Evolutionary conservation across 2,888 invertebrate species (phyloP).

Genomic region (Drosophila engyochracea): DNA sequence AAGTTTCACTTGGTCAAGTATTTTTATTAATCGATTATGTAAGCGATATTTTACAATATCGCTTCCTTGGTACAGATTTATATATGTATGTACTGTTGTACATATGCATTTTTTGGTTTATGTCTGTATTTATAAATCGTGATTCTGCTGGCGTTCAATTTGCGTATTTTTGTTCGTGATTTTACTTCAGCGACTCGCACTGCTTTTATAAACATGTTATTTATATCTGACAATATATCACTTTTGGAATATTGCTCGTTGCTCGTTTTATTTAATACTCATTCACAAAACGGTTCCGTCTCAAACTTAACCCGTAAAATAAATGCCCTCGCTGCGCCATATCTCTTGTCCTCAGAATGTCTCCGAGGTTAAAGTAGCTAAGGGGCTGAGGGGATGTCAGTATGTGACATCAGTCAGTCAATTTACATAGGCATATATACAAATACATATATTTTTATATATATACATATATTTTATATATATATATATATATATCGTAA

Average conservation of each 20-base stretch:
- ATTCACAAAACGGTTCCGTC: background rate
- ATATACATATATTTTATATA: no score
- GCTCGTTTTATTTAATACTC: background rate
- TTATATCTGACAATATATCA: background rate
- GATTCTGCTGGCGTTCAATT: slow-evolving; percentile 1
- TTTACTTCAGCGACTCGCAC: slow-evolving; percentile 11
- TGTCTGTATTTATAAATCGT: background rate
- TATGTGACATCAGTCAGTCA: background rate
- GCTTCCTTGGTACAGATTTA: background rate
- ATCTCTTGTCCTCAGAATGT: background rate
- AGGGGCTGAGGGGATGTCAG: background rate
- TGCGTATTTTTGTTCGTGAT: slow-evolving; percentile 28
- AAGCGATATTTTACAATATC: background rate
- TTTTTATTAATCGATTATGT: background rate
- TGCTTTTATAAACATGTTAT: slow-evolving; percentile 13
- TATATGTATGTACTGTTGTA: background rate
- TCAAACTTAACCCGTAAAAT: background rate
- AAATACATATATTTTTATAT: background rate
- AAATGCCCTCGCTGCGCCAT: background rate
- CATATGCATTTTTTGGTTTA: background rate
- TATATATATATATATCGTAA: no score
- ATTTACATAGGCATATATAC: background rate
- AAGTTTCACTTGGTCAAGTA: background rate
- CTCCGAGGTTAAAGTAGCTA: background rate
- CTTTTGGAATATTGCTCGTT: background rate